Percentiles rank a stretch among this genome's conserved stretches.
These are phyloP conservation scores for Drosophila stalkeri DNA, from an alignment of 2,888 invertebrate species.

Conservation along the genomic window DNA sequence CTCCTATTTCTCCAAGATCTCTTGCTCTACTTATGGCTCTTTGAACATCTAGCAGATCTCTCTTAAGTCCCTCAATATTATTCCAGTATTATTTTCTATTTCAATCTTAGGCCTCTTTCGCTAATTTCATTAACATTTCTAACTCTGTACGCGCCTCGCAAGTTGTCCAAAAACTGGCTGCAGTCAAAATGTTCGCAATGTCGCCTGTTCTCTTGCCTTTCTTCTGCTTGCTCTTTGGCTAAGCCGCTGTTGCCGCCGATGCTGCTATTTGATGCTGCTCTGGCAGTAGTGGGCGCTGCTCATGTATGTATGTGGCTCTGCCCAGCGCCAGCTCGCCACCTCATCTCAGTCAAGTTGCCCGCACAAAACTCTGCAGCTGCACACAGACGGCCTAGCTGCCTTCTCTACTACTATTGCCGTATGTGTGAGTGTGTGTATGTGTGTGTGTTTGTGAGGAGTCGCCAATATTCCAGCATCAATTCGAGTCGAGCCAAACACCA, in stretches of 20 bases:
- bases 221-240: conserved; percentile 67
- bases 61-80: no score
- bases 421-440: no score
- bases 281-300: conserved; percentile 16
- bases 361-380: conserved; percentile 41
- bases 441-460: conserved; percentile 30
- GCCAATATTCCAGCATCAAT: conserved; percentile 20
- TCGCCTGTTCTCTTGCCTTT: conserved; percentile 55
- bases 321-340: background rate
- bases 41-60: no score
- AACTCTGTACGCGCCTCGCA: conserved; percentile 24
- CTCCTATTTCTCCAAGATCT: no score
- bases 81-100: no score
- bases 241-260: conserved; percentile 45
- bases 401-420: conserved; percentile 20
- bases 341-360: background rate
- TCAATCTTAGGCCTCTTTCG: background rate
- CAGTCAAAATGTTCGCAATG: conserved; percentile 63
- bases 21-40: no score
- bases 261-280: conserved; percentile 57
- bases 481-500: conserved; percentile 17
- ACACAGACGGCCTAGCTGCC: conserved; percentile 49
- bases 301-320: conserved; percentile 23
- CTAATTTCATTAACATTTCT: conserved; percentile 11
- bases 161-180: conserved; percentile 14